These are phyloP conservation scores for Cetoscarus ocellatus DNA, from an alignment of 2,797 vertebrate genomes.

Conservation along the genomic window DNA sequence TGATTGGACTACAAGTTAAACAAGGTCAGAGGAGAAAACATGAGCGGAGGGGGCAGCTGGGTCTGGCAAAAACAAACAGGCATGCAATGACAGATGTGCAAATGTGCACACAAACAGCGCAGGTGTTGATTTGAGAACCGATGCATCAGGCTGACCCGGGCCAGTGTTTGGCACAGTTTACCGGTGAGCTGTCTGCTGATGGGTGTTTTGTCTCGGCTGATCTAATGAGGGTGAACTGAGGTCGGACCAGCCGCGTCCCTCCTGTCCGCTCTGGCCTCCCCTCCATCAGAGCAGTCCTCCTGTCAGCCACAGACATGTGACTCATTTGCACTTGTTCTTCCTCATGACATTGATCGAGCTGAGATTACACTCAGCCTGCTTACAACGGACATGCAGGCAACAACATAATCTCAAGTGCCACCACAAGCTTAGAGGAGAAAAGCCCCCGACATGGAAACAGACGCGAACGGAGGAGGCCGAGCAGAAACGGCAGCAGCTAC, in stretches of 20 bases:
- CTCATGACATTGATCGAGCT: slow-evolving; percentile 47
- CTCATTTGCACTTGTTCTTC: slow-evolving; percentile 53
- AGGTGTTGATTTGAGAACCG: background rate
- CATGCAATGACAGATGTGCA: slow-evolving; percentile 1
- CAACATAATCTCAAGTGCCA: slow-evolving; percentile 48
- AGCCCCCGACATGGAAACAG: background rate
- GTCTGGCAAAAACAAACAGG: background rate
- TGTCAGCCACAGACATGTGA: slow-evolving; percentile 33
- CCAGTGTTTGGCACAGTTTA: background rate
- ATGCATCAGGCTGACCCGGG: background rate
- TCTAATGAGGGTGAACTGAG: background rate
- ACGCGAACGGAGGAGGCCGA: background rate
- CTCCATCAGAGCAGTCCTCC: slow-evolving; percentile 19
- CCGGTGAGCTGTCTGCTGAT: slow-evolving; percentile 4
- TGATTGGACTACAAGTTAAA: slow-evolving; percentile 69
- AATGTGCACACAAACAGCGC: slow-evolving; percentile 3
- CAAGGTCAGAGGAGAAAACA: slow-evolving; percentile 57
- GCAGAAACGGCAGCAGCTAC: background rate
- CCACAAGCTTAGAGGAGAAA: slow-evolving; percentile 5
- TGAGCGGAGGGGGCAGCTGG: slow-evolving; percentile 13
- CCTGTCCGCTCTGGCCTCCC: slow-evolving; percentile 10
- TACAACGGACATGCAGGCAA: slow-evolving; percentile 36
- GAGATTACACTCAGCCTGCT: slow-evolving; percentile 57
- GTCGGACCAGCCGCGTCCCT: slow-evolving; percentile 2
- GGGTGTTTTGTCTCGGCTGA: background rate